Evolutionary conservation across 1,140 invertebrate species (phyloP).

Genomic region (Bombus superbus): DNA sequence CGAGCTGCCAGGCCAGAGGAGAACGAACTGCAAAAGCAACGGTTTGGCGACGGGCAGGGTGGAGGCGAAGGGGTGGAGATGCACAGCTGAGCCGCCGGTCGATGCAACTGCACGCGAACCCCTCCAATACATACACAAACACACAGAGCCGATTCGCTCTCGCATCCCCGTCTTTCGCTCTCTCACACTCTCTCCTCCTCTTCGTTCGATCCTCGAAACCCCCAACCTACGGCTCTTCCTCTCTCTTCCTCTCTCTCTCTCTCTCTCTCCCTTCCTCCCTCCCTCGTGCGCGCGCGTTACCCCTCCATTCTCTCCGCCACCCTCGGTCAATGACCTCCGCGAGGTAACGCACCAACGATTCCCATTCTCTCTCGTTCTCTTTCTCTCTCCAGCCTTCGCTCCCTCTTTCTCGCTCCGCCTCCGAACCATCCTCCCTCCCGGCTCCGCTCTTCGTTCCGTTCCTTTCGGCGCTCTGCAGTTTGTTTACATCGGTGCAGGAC

Average conservation of each 20-base stretch:
- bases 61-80: conserved; percentile 52
- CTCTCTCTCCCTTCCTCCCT: neutral
- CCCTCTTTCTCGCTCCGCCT: conserved; percentile 26
- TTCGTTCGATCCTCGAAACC: conserved; percentile 32
- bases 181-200: neutral
- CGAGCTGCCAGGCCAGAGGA: conserved; percentile 41
- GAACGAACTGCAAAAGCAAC: conserved; percentile 50
- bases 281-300: conserved; percentile 55
- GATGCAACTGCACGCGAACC: conserved; percentile 76
- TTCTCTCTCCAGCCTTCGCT: conserved; percentile 24
- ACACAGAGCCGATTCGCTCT: neutral
- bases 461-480: conserved; percentile 68
- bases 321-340: conserved; percentile 77
- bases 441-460: neutral
- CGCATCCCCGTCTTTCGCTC: conserved; percentile 2
- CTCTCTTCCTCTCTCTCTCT: neutral
- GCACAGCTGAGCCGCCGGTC: conserved; percentile 80
- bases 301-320: conserved; percentile 60
- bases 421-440: neutral
- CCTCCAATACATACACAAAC: conserved; percentile 38
- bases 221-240: neutral
- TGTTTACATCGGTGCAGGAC: conserved; percentile 79
- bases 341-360: conserved; percentile 71
- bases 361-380: conserved; percentile 21
- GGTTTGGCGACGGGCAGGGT: conserved; percentile 19